Evolutionary conservation across 2,113 vertebrate species (phyloP), one percentile per base, ranked within the genome.

Genomic region (Mastomys natalensis): DNA sequence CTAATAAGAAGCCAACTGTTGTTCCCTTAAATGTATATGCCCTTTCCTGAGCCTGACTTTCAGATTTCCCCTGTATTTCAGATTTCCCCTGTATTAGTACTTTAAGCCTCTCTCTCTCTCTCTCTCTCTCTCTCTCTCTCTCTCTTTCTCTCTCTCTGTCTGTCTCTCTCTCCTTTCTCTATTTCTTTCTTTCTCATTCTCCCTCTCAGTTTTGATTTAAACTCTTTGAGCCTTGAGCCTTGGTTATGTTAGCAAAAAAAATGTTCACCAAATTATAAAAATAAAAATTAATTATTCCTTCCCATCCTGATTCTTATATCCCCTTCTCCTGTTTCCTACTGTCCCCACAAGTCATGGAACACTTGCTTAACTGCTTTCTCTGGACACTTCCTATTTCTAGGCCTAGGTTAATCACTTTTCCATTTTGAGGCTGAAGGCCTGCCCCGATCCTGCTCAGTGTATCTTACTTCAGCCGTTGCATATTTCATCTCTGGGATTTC

Each of bases 381-480:
- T 43, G 21, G 7, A 40, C 1, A 45, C 13, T 17, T 64, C 70
- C 40, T 22, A 5, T 64, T 62, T 62, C 15, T 43, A 24, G 4
- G 10, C 70, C 37, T 73, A 24, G 1, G 78, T 19, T 19, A 37
- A 12, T 48, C 3, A 40, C 1, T 43, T 64, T 82, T 73, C n/a
- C 16, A 51, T 17, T 60, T 48, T 60, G 26, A 29, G 34, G 13
- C 24, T 7, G 48, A 40, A 31, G 13, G 29, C 3, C n/a, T 60
- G 24, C 10, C 19, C 0, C 15, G 17, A 7, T 31, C 37, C 10
- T n/a, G 1, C 3, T 26, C 37, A 43, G 2, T 64, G 43, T 26
- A 1, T 45, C 53, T 43, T 64, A 45, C 40, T 85, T 64, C 24
- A 73, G 10, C 7, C 21, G n/a, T 40, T 45, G 58, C 8, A 43